Conservation (phyloP, 2,797 vertebrate genomes). For the Lindbergichthys nudifrons region DNA sequence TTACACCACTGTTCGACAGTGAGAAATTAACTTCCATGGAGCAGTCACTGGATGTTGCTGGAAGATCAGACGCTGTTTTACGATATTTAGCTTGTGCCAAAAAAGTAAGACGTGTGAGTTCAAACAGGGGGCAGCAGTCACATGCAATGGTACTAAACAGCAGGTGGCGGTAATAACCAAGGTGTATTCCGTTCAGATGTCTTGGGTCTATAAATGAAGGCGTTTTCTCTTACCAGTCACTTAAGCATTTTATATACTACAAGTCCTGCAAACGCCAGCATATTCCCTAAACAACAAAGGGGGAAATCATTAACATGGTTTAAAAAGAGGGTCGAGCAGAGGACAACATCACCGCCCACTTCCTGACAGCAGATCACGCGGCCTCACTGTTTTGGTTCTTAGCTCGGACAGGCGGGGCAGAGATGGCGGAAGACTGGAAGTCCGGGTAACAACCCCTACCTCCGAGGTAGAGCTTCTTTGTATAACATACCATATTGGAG, state of each 20-base stretch:
- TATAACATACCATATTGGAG: background rate
- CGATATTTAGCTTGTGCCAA: background rate
- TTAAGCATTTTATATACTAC: background rate
- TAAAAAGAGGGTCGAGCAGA: conserved; percentile 26
- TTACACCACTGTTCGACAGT: background rate
- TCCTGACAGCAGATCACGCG: conserved; percentile 45
- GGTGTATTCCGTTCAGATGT: background rate
- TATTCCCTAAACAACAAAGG: background rate
- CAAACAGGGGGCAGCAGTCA: conserved; percentile 9
- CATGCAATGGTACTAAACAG: conserved; percentile 11
- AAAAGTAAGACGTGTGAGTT: background rate
- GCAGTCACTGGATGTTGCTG: background rate
- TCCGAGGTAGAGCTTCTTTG: background rate
- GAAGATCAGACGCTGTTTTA: background rate
- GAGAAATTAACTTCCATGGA: background rate
- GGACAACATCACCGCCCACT: conserved; percentile 53
- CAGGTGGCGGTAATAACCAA: conserved; percentile 37
- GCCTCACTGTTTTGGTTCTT: conserved; percentile 67
- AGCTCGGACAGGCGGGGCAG: conserved; percentile 28
- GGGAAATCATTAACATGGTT: background rate
- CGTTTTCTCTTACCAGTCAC: no score
- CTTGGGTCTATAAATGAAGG: no score
- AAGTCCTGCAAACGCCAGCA: background rate
- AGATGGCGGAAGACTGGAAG: conserved; percentile 60
- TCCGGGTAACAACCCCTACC: conserved; percentile 21